phyloP scores from a whole-genome alignment of 2,888 invertebrate genomes.

The Teinopalpus imperialis region DNA sequence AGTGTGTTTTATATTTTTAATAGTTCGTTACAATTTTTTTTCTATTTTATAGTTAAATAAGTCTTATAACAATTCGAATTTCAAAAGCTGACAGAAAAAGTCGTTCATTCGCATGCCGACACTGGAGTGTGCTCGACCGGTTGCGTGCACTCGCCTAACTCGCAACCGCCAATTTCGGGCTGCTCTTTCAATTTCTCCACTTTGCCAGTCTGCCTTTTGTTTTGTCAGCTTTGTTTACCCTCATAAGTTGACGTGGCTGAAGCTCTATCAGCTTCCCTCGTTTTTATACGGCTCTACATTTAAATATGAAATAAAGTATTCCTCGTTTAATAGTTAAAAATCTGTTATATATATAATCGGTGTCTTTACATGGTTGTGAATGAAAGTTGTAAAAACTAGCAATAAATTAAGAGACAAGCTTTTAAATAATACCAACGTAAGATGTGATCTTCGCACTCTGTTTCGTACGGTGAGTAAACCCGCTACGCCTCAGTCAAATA shows the following conservation, averaged over 20 bases:
- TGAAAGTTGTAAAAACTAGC: no score
- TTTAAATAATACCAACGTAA: no score
- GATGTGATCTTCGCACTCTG: no score
- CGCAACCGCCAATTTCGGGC: constrained; percentile 21
- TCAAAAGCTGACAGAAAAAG: constrained; percentile 17
- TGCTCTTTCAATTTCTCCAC: constrained; percentile 25
- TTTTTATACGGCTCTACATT: not conserved
- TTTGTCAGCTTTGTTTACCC: constrained; percentile 14
- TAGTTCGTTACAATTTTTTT: no score
- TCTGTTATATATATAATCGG: no score
- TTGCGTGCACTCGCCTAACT: constrained; percentile 25
- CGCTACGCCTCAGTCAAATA: no score
- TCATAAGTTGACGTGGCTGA: constrained; percentile 7
- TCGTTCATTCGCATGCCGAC: constrained; percentile 2
- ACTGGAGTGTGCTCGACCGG: constrained; percentile 22
- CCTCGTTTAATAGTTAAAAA: no score
- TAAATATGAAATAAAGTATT: no score
- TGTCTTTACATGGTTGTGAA: no score
- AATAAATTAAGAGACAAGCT: no score
- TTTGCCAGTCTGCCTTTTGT: constrained; percentile 20
- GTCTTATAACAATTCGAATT: constrained; percentile 3
- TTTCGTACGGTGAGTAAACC: no score
- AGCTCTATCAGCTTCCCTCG: constrained; percentile 1
- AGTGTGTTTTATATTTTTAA: no score
- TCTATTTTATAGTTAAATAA: not conserved